phyloP scores from a whole-genome alignment of 2,113 vertebrate species.

The Anoplopoma fimbria region DNA sequence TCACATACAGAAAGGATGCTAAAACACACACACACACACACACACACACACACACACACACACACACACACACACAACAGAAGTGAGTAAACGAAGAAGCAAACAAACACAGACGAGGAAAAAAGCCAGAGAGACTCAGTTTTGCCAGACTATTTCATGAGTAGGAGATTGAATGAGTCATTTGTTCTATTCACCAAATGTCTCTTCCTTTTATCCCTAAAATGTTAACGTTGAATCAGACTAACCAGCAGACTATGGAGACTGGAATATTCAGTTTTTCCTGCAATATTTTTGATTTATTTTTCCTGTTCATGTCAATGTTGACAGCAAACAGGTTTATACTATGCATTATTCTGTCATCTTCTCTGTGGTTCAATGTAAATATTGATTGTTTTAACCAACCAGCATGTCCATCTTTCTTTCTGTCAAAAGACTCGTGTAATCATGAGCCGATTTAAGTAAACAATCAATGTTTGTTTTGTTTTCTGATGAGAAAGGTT shows the following conservation, averaged over 20 bases:
- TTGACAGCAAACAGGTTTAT: not conserved
- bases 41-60: not conserved
- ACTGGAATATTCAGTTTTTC: slow-evolving; percentile 6
- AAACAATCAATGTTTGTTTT: not conserved
- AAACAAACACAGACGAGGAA: slow-evolving; percentile 8
- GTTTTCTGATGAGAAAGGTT: not conserved
- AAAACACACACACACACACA: slow-evolving; percentile 13
- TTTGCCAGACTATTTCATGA: slow-evolving; percentile 52
- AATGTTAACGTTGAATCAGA: slow-evolving; percentile 46
- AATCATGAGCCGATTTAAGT: not conserved
- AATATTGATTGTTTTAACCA: not conserved
- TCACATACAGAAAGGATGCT: slow-evolving; percentile 1
- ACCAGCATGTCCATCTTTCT: not conserved
- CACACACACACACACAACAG: not conserved
- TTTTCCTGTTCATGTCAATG: not conserved
- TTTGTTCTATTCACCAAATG: slow-evolving; percentile 53
- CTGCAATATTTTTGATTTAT: not conserved
- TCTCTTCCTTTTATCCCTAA: slow-evolving; percentile 52
- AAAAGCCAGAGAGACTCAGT: slow-evolving; percentile 37
- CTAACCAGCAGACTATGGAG: slow-evolving; percentile 23
- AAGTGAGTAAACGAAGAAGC: slow-evolving; percentile 5
- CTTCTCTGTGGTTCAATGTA: too few species aligned
- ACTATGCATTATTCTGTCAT: not conserved
- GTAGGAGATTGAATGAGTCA: slow-evolving; percentile 63
- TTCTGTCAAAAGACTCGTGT: too few species aligned